Evolutionary conservation across 2,888 invertebrate species (phyloP), one percentile per base, ranked within the genome.

Genomic region (Tholera decimalis): DNA sequence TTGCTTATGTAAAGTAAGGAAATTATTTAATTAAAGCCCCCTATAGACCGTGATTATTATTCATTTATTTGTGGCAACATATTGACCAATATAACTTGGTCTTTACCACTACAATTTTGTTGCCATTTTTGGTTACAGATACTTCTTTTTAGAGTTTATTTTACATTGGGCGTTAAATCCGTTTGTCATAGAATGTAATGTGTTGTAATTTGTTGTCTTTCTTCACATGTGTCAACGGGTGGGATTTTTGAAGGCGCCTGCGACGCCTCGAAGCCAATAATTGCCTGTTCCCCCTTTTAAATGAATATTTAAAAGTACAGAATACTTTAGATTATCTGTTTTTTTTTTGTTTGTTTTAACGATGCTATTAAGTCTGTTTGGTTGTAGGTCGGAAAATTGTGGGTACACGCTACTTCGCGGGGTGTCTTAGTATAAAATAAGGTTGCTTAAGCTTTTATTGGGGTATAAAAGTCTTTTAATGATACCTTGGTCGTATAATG

Each of bases 11-110:
- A 69, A 72, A 79, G 65, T 70, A 74, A 83, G 83, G 75, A 88
- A 89, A 91, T 91, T 88, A 89, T 91, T 90, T 91, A 90, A 92
- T 91, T 91, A 90, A 73, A 75, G 80, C 84, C 91, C 91, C 88
- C 90, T 90, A 84, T 80, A 8, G 90, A 44, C 75, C 53, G 28
- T 73, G 77, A 85, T 89, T 89, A 88, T 85, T 88, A 86, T 87
- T 84, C 82, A 86, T 87, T 86, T 86, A 79, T 85, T 83, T 83
- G 72, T 77, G 50, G n/a, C 58, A 39, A 30, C 13, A 33, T 9
- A 15, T 11, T 15, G 22, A 55, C 65, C 60, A 66, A 3, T 18
- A 5, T 53, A 64, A 49, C 0, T 28, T 41, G 72, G 15, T 8
- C 73, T 49, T 8, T 7, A 28, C 13, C 41, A 49, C n/a, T n/a